Evolutionary conservation across 2,797 vertebrate genomes (phyloP).

Genomic region (Dromococcyx pavoninus): DNA sequence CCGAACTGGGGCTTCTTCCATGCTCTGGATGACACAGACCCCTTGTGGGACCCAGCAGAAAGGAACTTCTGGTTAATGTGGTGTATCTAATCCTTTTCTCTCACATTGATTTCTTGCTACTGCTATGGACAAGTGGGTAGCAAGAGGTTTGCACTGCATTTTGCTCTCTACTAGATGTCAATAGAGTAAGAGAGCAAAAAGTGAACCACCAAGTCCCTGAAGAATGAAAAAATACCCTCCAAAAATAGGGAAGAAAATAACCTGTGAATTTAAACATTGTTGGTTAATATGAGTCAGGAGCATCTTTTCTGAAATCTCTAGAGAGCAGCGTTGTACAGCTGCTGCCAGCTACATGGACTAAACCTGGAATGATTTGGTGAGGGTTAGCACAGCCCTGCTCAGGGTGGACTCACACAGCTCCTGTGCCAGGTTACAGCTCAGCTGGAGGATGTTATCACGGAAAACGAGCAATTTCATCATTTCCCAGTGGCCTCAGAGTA

Average conservation of each 20-base stretch:
- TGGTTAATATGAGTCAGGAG: not conserved
- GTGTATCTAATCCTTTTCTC: not conserved
- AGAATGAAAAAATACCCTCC: not conserved
- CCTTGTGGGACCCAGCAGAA: not conserved
- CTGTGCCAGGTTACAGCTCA: not conserved
- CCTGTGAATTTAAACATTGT: not conserved
- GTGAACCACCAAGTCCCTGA: not conserved
- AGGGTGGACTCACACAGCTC: not conserved
- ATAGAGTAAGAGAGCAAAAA: not conserved
- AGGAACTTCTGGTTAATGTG: not conserved
- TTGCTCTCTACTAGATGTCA: not conserved
- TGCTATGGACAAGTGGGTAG: not conserved
- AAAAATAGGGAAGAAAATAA: not conserved
- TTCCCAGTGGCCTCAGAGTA: not conserved
- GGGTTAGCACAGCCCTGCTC: not conserved
- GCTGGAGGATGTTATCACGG: not conserved
- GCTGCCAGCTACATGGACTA: not conserved
- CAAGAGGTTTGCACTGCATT: not conserved
- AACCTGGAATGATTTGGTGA: rapidly evolving
- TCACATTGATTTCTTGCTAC: not conserved
- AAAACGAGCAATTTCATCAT: not conserved
- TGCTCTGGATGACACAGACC: not conserved
- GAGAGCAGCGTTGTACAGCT: not conserved
- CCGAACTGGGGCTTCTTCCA: not conserved
- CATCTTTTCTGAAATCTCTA: not conserved